phyloP scores from a whole-genome alignment of 2,888 invertebrate genomes.

The Oscheius sp. region DNA sequence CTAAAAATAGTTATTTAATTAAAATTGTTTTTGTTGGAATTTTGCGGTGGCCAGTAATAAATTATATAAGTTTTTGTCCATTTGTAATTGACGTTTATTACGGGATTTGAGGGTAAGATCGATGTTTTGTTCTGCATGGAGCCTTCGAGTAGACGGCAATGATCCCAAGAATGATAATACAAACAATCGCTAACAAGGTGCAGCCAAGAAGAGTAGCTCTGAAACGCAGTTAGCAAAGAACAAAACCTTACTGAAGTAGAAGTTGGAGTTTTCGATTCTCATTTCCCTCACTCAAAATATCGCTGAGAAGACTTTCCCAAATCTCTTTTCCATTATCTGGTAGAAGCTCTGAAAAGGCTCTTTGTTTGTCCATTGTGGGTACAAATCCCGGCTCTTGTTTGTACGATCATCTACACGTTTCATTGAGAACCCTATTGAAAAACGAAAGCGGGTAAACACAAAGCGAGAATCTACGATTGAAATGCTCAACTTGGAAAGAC shows the following conservation, averaged over 20 bases:
- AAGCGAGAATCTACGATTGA: neutral
- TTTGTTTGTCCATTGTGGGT: neutral
- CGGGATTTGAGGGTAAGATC: neutral
- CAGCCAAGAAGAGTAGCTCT: slow-evolving; percentile 26
- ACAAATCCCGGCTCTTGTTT: neutral
- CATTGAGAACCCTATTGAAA: slow-evolving; percentile 1
- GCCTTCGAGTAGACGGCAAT: slow-evolving; percentile 55
- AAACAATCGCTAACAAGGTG: slow-evolving; percentile 30
- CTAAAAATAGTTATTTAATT: neutral
- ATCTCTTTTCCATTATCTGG: slow-evolving; percentile 13
- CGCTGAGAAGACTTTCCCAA: slow-evolving; percentile 17
- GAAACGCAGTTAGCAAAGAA: neutral
- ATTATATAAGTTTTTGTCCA: neutral
- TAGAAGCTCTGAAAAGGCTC: slow-evolving; percentile 2
- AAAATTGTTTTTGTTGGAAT: neutral
- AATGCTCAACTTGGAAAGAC: neutral
- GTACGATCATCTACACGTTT: neutral
- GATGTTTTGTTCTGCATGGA: neutral
- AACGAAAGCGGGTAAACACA: neutral
- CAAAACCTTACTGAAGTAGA: slow-evolving; percentile 16
- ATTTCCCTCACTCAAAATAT: slow-evolving; percentile 23
- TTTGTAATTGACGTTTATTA: slow-evolving; percentile 7
- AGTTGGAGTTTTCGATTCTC: slow-evolving; percentile 20
- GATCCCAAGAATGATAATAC: slow-evolving; percentile 50
- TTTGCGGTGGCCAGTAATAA: neutral